A percentile compares a stretch with the other conserved stretches of the same genome.
phyloP scores from a whole-genome alignment of 2,113 vertebrate species.

The human region GRCh38 chr5:94051001-94051500 shows the following conservation, averaged over 20 bases:
- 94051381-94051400: not conserved
- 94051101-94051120: not conserved
- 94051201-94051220: not conserved
- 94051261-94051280: not conserved
- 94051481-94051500: not conserved
- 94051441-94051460: not conserved
- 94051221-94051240: not conserved
- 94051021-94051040: not conserved
- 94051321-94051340: not conserved
- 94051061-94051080: constrained; percentile 30
- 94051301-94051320: not conserved
- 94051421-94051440: not conserved
- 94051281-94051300: not conserved
- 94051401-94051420: not conserved
- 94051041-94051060: constrained; percentile 13
- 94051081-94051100: not conserved
- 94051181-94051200: constrained; percentile 30
- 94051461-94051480: not conserved
- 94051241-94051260: not conserved
- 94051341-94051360: not conserved
- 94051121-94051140: not conserved
- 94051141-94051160: not conserved
- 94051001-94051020: not conserved
- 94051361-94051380: not conserved
- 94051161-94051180: not conserved